Conservation (phyloP, 2,113 vertebrate genomes). For the Mormoops blainvillei region DNA sequence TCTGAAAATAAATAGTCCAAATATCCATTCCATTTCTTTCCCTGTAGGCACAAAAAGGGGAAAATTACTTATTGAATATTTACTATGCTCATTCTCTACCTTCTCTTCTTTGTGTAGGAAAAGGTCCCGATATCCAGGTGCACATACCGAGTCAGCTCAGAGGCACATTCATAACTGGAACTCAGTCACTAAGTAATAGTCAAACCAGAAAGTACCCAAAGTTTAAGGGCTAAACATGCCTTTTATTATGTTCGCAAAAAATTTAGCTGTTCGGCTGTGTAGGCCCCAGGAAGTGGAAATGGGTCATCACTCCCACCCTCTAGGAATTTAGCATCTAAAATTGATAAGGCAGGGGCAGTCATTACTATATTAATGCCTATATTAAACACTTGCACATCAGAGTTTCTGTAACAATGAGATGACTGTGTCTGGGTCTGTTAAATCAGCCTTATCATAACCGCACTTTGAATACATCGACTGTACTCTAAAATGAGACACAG, state of each 20-base stretch:
- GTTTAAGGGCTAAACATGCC: slow-evolving; percentile 8
- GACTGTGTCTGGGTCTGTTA: background rate
- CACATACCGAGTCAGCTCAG: background rate
- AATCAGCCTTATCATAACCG: background rate
- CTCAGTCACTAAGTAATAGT: slow-evolving; percentile 20
- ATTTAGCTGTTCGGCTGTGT: background rate
- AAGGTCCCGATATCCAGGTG: background rate
- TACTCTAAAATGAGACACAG: slow-evolving; percentile 5
- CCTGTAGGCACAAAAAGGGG: slow-evolving; percentile 75
- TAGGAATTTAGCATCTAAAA: slow-evolving; percentile 8
- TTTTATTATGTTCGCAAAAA: slow-evolving; percentile 22
- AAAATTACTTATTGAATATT: slow-evolving; percentile 47
- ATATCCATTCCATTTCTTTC: slow-evolving; percentile 89
- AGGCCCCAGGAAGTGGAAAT: slow-evolving; percentile 13
- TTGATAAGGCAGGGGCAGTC: background rate
- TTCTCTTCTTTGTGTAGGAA: slow-evolving; percentile 27
- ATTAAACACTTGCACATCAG: background rate
- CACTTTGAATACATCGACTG: background rate
- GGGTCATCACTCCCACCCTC: background rate
- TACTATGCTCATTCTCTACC: background rate
- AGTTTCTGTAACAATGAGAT: slow-evolving; percentile 34
- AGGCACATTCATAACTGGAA: background rate
- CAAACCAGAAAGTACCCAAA: background rate
- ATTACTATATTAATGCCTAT: slow-evolving; percentile 5
- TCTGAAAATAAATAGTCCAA: slow-evolving; percentile 89